A percentile compares a stretch with the other conserved stretches of the same genome.
Evolutionary conservation across 2,888 invertebrate genomes (phyloP).

Genomic region (Drosophila nigricruria): DNA sequence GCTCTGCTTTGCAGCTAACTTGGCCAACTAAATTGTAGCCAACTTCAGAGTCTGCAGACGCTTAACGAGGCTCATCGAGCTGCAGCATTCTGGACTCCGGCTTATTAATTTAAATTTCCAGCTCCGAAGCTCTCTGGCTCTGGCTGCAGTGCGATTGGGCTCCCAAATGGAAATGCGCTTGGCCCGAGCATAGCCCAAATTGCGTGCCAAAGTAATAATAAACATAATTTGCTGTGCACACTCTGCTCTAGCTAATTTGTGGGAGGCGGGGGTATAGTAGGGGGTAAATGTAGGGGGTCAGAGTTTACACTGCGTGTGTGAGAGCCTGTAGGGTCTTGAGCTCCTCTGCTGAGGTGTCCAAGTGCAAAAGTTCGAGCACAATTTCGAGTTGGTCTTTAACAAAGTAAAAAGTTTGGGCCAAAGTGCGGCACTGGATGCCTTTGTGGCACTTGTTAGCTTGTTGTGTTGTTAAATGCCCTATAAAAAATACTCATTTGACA

Average conservation of each 20-base stretch:
- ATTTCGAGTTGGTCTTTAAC: constrained; percentile 73
- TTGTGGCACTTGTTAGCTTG: constrained; percentile 52
- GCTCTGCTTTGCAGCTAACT: constrained; percentile 17
- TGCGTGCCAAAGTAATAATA: constrained; percentile 79
- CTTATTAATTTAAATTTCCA: constrained; percentile 82
- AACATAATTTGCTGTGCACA: constrained; percentile 77
- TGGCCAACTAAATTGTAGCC: constrained; percentile 21
- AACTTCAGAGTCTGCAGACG: constrained; percentile 26
- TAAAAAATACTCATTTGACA: not conserved
- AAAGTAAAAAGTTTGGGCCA: constrained; percentile 70
- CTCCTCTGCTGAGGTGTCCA: constrained; percentile 54
- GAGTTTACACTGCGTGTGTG: constrained; percentile 14
- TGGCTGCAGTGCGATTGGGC: constrained; percentile 2
- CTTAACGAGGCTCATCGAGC: constrained; percentile 70
- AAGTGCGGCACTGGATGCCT: constrained; percentile 42
- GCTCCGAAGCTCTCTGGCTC: no score
- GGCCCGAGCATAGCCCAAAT: constrained; percentile 33
- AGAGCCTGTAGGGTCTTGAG: constrained; percentile 4
- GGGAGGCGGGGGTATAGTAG: not conserved
- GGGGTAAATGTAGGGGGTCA: no score
- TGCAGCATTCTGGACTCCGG: constrained; percentile 53
- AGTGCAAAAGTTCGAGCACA: constrained; percentile 68
- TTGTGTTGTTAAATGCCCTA: constrained; percentile 38
- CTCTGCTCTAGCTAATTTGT: constrained; percentile 66
- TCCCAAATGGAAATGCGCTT: constrained; percentile 23